A percentile compares a stretch with the other conserved stretches of the same genome.
Conservation (phyloP, 2,113 vertebrate species). For the Myotis davidii region DNA sequence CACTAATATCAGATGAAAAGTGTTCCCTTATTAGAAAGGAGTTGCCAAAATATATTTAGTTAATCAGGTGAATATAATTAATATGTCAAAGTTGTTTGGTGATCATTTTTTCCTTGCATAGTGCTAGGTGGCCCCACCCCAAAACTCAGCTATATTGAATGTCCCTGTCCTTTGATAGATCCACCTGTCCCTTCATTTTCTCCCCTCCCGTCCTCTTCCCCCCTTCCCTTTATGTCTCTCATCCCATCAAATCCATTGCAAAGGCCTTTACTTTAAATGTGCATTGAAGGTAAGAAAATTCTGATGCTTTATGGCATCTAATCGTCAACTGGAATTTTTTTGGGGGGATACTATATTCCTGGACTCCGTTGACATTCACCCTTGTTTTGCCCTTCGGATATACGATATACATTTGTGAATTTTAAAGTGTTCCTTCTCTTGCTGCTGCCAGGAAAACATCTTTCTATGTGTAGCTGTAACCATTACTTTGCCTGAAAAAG, state of each 20-base stretch:
- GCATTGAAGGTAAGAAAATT: rapidly evolving
- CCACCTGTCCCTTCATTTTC: neutral
- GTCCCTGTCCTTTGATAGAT: neutral
- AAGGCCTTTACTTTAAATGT: neutral
- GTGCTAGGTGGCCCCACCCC: neutral
- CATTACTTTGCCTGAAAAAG: neutral
- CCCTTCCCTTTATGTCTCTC: neutral
- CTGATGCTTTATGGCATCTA: neutral
- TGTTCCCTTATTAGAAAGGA: slow-evolving; percentile 6
- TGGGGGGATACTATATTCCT: neutral
- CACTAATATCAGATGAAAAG: neutral
- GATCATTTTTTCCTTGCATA: neutral
- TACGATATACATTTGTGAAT: neutral
- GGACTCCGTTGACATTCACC: neutral
- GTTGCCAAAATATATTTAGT: neutral
- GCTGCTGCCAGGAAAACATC: slow-evolving; percentile 32
- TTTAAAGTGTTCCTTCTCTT: slow-evolving; percentile 44
- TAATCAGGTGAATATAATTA: neutral
- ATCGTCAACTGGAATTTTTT: neutral
- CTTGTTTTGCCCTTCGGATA: neutral
- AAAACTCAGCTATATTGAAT: neutral
- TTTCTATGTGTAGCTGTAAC: neutral
- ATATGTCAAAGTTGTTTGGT: neutral
- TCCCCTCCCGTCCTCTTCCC: too few relatives aligned
- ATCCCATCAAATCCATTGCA: neutral